Conservation (phyloP, 2,888 invertebrate species). For the Sialis fuliginosa region DNA sequence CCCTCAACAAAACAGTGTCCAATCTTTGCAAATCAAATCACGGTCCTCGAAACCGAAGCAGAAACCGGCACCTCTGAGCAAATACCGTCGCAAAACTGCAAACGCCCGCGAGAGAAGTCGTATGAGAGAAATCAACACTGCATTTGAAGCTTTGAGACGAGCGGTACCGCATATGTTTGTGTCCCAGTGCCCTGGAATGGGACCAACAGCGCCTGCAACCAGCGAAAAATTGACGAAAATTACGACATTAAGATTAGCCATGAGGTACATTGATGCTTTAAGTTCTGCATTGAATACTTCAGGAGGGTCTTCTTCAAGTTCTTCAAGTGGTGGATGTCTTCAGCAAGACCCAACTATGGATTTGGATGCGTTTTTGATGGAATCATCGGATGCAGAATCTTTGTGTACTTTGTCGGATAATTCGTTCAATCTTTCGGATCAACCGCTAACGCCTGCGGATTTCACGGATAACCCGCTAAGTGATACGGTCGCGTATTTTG, state of each 20-base stretch:
- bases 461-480: slow-evolving; percentile 12
- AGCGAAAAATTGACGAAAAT: slow-evolving; percentile 46
- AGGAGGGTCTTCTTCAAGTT: slow-evolving; percentile 2
- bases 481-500: slow-evolving; percentile 11
- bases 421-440: slow-evolving; percentile 14
- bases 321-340: background rate
- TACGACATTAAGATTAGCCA: slow-evolving; percentile 43
- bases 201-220: slow-evolving; percentile 18
- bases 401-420: slow-evolving; percentile 14
- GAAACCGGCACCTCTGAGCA: slow-evolving; percentile 37
- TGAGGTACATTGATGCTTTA: slow-evolving; percentile 42
- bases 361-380: slow-evolving; percentile 18
- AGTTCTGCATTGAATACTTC: slow-evolving; percentile 20
- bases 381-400: slow-evolving; percentile 21
- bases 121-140: slow-evolving; percentile 50
- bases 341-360: background rate
- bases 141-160: slow-evolving; percentile 40
- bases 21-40: background rate
- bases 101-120: slow-evolving; percentile 46
- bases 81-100: slow-evolving; percentile 48
- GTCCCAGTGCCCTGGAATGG: slow-evolving; percentile 11
- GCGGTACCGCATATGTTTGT: slow-evolving; percentile 29
- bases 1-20: slow-evolving; percentile 1
- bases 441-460: slow-evolving; percentile 22
- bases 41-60: slow-evolving; percentile 19